These are phyloP conservation scores for mouse (Mus musculus) DNA, from an alignment of 2,113 vertebrate genomes.

Conservation along the genomic window DNA sequence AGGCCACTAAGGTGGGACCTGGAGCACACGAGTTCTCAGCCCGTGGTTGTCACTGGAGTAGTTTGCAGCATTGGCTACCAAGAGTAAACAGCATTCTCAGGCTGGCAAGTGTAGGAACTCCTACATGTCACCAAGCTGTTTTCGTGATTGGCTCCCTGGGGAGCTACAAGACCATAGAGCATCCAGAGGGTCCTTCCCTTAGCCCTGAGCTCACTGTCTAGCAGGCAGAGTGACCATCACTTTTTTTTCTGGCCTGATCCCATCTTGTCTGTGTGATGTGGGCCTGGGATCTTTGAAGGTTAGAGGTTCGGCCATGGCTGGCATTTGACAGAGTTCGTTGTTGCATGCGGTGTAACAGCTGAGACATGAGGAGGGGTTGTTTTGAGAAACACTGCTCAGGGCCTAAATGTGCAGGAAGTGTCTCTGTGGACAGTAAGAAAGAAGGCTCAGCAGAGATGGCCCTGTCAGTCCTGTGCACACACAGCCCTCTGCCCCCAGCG, in stretches of 20 bases:
- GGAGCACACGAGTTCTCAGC: neutral
- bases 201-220: neutral
- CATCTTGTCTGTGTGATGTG: neutral
- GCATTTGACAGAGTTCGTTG: neutral
- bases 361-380: neutral
- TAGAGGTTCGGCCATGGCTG: neutral
- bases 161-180: neutral
- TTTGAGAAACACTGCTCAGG: neutral
- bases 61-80: neutral
- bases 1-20: neutral
- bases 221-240: neutral
- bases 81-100: neutral
- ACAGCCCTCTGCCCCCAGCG: neutral
- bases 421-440: neutral
- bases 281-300: neutral
- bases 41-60: rapidly evolving
- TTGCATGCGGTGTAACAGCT: neutral
- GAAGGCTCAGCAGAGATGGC: neutral
- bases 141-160: too few species aligned
- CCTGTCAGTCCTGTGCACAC: neutral
- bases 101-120: neutral
- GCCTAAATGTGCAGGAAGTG: neutral
- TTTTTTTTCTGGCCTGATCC: neutral
- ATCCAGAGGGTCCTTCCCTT: neutral
- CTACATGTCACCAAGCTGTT: neutral